Percentiles rank a stretch among this genome's conserved stretches.
Evolutionary conservation across 2,888 invertebrate species (phyloP).

Genomic region (Prionchulus punctatus): DNA sequence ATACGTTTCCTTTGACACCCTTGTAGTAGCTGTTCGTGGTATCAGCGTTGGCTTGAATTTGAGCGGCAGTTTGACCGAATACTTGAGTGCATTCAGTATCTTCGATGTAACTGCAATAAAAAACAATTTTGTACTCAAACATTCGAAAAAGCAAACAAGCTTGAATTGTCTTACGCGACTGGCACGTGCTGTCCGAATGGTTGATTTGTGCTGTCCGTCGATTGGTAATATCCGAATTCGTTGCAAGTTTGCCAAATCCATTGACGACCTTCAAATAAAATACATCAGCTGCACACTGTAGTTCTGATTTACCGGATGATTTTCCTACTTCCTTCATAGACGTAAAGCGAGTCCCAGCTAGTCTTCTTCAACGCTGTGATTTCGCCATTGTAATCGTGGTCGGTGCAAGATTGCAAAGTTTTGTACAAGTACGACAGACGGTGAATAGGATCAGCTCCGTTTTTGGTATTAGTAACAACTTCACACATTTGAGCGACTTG

Average conservation of each 20-base stretch:
- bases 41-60: no score
- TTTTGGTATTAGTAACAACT: not conserved
- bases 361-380: not conserved
- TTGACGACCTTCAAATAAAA: constrained; percentile 49
- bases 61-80: no score
- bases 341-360: not conserved
- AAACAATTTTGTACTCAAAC: no score
- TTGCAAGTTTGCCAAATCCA: constrained; percentile 91
- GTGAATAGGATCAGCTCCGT: not conserved
- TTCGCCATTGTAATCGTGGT: not conserved
- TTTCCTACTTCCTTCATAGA: not conserved
- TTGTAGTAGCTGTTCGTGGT: no score
- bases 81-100: not conserved
- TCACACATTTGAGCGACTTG: not conserved
- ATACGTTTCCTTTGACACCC: no score
- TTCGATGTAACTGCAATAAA: not conserved
- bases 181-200: constrained; percentile 60
- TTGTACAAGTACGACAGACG: not conserved
- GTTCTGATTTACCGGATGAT: no score
- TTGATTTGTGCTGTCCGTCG: constrained; percentile 50
- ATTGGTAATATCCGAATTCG: constrained; percentile 88
- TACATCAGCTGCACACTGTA: not conserved
- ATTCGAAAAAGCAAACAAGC: no score
- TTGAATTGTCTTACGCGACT: constrained; percentile 48
- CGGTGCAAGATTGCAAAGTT: not conserved